Evolutionary conservation across 2,797 vertebrate genomes (phyloP), one percentile per base, ranked within the genome.

Genomic region (Galagoides demidoff): DNA sequence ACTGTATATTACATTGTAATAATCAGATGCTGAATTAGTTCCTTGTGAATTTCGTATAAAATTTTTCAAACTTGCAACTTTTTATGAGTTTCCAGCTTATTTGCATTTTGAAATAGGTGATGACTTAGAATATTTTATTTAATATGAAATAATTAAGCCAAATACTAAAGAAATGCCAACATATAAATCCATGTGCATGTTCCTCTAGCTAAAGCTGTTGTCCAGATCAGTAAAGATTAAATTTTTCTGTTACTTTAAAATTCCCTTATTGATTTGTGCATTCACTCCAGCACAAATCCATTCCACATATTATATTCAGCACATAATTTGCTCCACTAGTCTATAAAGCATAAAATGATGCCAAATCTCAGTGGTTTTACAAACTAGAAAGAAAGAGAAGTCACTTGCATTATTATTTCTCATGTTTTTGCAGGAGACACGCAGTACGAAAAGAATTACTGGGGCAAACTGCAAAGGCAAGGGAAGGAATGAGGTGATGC

Each of bases 111-210:
- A 73, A 90, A 45, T 57, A 31, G 2, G 31, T 74, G 29, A 4
- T 73, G 63, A 63, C 49, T 83, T 37, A 57, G 45, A 77, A 74
- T 57, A 55, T 3, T 31, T 20, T 76, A 83, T 73, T 78, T 78
- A 71, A 89, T 93, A 93, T 73, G n/a, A 93, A 57, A 82, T 77
- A 63, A 87, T 73, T 59, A 61, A 78, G 55, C 27, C 20, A 71
- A 90, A 57, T 78, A 55, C 39, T 63, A 64, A 86, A 78, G 37
- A 87, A 70, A 86, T 73, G 22, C 4, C 49, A 74, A 74, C 74
- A 31, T 71, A 29, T 77, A 77, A 91, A 87, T 88, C 11, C 78
- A 45, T 17, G 25, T 14, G 8, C 34, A 43, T 77, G 22, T 49
- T 83, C 90, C 74, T 73, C n/a, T 92, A 89, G 82, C 5, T 43